Conservation (phyloP, 64 coral and sea anemone species). For the Pachyseris speciosa region DNA sequence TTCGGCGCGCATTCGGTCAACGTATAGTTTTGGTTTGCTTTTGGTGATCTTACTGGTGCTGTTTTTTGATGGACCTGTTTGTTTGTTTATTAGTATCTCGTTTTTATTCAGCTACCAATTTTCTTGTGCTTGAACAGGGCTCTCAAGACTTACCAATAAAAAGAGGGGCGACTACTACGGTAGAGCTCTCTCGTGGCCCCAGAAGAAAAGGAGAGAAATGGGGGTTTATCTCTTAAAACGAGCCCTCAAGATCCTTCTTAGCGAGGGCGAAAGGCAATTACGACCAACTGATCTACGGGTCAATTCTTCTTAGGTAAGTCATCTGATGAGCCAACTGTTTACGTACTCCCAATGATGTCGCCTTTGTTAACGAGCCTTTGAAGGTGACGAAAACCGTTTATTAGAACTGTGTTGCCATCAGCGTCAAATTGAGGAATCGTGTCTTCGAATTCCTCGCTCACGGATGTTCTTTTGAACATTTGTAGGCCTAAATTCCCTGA, state of each 20-base stretch:
- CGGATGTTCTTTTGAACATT: too few species aligned
- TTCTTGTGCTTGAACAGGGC: constrained; percentile 37
- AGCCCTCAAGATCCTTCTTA: constrained; percentile 77
- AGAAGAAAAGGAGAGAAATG: constrained; percentile 77
- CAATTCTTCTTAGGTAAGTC: constrained; percentile 5
- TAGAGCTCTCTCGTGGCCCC: constrained; percentile 19
- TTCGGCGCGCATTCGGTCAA: too few species aligned
- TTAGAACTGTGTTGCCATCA: too few species aligned
- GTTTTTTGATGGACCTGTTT: too few species aligned
- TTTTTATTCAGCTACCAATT: neutral
- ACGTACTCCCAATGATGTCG: neutral
- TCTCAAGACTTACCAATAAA: constrained; percentile 78
- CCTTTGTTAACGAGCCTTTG: neutral
- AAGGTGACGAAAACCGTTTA: neutral
- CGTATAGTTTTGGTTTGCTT: too few species aligned
- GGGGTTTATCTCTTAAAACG: constrained; percentile 83
- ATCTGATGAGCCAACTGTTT: too few species aligned
- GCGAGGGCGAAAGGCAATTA: constrained; percentile 89
- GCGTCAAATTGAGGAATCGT: too few species aligned
- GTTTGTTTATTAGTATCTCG: too few species aligned
- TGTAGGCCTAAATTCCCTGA: too few species aligned
- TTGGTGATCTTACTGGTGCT: too few species aligned
- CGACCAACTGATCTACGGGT: constrained; percentile 60
- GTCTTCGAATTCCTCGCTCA: too few species aligned
- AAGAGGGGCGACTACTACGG: constrained; percentile 92